Conservation (phyloP, 2,888 invertebrate genomes). For the Euzetes globulus region DNA sequence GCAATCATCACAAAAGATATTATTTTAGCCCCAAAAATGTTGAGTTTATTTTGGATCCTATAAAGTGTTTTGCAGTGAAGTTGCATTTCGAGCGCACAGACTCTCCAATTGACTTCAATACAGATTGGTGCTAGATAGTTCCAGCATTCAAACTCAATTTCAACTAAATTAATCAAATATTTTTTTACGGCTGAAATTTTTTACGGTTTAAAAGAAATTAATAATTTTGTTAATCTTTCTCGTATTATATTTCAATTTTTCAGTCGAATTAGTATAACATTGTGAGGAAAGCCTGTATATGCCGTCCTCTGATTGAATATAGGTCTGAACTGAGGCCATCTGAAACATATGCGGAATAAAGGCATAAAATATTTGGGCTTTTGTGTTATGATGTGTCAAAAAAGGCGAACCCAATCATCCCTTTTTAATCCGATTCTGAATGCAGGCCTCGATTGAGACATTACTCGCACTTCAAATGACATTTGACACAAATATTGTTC, state of each 20-base stretch:
- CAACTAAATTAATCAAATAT: too few relatives aligned
- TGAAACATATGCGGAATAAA: neutral
- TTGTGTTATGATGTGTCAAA: neutral
- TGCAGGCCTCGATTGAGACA: neutral
- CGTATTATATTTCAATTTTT: neutral
- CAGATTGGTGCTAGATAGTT: too few relatives aligned
- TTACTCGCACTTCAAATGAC: neutral
- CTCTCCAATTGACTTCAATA: too few relatives aligned
- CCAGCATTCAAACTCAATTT: too few relatives aligned
- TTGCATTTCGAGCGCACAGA: neutral
- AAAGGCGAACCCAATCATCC: slow-evolving; percentile 15
- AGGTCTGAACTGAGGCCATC: neutral
- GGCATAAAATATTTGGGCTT: neutral
- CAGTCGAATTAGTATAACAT: too few relatives aligned
- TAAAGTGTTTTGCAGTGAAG: neutral
- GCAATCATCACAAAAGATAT: neutral
- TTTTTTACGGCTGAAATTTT: too few relatives aligned
- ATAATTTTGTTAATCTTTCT: too few relatives aligned
- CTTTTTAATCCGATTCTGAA: neutral
- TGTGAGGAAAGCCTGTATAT: too few relatives aligned
- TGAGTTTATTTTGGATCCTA: neutral
- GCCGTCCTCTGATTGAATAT: neutral
- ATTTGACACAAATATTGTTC: neutral
- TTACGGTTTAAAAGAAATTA: too few relatives aligned
- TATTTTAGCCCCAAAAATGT: slow-evolving; percentile 1